Base-by-base conservation (phyloP, 2,888 invertebrate genomes). In the Rhagonycha fulva region DNA sequence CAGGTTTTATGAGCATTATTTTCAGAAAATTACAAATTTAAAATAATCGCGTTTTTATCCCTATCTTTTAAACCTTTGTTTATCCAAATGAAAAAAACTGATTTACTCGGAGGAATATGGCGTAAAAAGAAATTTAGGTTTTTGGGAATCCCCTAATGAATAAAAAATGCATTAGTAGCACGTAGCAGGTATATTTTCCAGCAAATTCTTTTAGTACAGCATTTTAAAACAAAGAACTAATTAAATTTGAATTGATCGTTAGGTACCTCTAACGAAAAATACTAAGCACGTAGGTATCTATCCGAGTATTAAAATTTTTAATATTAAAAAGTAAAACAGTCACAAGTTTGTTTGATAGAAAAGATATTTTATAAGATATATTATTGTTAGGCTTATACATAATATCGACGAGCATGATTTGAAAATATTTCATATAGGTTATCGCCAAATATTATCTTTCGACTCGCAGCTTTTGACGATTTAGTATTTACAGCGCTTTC, bases 391-490 rank as follows among this genome's bases (percentile, higher is more conserved):
- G 7, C 7, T 7, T 47, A 7, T n/a, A n/a, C n/a, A n/a, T n/a
- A n/a, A n/a, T 9, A 28, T 28, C n/a, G n/a, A 7, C 47, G n/a
- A 47, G n/a, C 9, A 7, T 47, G n/a, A 47, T 47, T n/a, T 47
- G 47, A 47, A 47, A 47, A 47, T 47, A 47, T 47, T 47, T 47
- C n/a, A 47, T 68, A 28, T 68, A 72, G n/a, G 60, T 23, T 61
- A 61, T 30, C 68, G 26, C 61, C 72, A 72, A 72, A 72, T 72
- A 72, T 72, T 72, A 72, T 72, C 72, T 68, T 72, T 72, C 61
- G 72, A 72, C 61, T 68, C 62, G 68, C 67, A 11, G 47, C 47
- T 47, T 47, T 47, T 47, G 47, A 47, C 47, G 47, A 47, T 47
- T 47, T 47, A n/a, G 7, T 47, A 47, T 47, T 47, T 47, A n/a